A percentile compares a stretch with the other conserved stretches of the same genome.
Evolutionary conservation across 2,797 vertebrate genomes (phyloP).

Genomic region (Anolis apletophallus): DNA sequence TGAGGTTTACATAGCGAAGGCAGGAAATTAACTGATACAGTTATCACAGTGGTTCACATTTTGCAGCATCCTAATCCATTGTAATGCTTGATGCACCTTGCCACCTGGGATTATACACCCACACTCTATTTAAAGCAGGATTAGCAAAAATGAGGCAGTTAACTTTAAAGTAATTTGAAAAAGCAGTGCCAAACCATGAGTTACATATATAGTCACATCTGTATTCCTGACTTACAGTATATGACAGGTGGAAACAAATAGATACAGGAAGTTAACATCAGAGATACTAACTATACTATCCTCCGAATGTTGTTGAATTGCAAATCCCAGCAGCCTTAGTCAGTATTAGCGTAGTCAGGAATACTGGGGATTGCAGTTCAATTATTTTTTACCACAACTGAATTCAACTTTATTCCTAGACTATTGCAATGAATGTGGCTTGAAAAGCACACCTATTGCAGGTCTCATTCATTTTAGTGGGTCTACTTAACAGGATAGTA

Average conservation of each 20-base stretch:
- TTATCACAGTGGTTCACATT: slow-evolving; percentile 28
- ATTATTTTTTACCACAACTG: too few relatives aligned
- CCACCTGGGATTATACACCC: slow-evolving; percentile 8
- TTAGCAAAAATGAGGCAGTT: slow-evolving; percentile 15
- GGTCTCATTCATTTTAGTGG: too few relatives aligned
- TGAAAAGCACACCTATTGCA: too few relatives aligned
- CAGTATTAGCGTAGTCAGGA: too few relatives aligned
- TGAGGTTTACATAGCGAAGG: slow-evolving; percentile 7
- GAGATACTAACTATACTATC: too few relatives aligned
- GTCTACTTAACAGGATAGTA: too few relatives aligned
- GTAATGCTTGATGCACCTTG: slow-evolving; percentile 21
- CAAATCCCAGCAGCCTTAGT: too few relatives aligned
- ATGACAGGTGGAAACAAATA: background rate
- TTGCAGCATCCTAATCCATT: slow-evolving; percentile 28
- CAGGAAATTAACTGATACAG: slow-evolving; percentile 23
- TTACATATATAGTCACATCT: background rate
- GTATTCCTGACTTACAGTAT: background rate
- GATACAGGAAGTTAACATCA: too few relatives aligned
- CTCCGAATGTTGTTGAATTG: too few relatives aligned
- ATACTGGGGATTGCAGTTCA: too few relatives aligned
- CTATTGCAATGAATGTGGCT: too few relatives aligned
- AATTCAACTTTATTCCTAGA: too few relatives aligned
- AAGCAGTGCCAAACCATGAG: background rate
- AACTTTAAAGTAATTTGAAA: slow-evolving; percentile 17
- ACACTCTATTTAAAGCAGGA: slow-evolving; percentile 22